Base-by-base conservation (phyloP, 2,113 vertebrate genomes). In the Callipepla californica region DNA sequence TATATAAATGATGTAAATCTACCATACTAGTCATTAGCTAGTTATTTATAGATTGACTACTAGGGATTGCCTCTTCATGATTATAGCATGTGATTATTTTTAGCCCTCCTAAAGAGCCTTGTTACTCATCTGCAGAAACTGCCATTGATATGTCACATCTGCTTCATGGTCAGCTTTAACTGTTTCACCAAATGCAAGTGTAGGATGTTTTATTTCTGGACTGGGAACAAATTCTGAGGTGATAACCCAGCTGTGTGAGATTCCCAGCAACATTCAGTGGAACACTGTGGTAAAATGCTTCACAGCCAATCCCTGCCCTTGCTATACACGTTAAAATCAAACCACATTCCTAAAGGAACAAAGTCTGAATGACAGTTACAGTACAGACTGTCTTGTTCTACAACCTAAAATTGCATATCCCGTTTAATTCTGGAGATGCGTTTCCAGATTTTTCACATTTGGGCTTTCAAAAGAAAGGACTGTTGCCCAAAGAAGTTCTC, bases 121-220 rank as follows among this genome's bases (percentile, higher is more conserved):
- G 85, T 57, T 94, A 92, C 69, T 93, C 70, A 85, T 57, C 79
- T 93, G 45, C 57, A 93, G 53, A 77, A 97, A 82, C 72, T 94
- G 80, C 14, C 67, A 55, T 3, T 87, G 90, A 92, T 62, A 75
- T 44, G 42, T 8, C 28, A 66, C 70, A 92, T 82, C 89, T 80
- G 76, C 63, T 80, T 83, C 38, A 42, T 0, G 15, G 65, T 69
- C 30, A 69, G 36, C 20, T 70, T 80, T 83, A 87, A 62, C 42
- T 89, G 28, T 75, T 92, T 65, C 72, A 78, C 28, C 40, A 94
- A 90, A 77, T 9, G 11, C n/a, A 91, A 82, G 53, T 40, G 7
- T 80, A 93, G 50, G 4, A 36, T 65, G 63, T 67, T 87, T 74
- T 89, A 51, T 78, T 83, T 87, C 74, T 66, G 51, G 48, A 51